Percentiles rank a stretch among this genome's conserved stretches.
Evolutionary conservation across 2,888 invertebrate species (phyloP).

Genomic region (Ectemnius continuus): DNA sequence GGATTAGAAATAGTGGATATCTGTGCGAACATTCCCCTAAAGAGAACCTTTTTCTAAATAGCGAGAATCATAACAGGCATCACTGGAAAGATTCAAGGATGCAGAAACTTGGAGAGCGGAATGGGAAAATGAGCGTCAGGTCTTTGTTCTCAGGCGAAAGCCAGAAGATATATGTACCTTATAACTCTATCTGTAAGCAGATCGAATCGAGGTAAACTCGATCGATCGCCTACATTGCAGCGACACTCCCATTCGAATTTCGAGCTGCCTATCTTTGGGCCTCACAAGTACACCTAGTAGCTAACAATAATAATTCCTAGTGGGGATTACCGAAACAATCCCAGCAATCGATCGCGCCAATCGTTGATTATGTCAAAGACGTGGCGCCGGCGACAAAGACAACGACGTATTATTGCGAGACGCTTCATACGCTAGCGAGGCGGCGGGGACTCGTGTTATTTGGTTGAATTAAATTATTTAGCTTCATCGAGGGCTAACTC

Average conservation of each 20-base stretch:
- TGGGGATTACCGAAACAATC: slow-evolving; percentile 40
- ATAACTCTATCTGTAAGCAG: slow-evolving; percentile 33
- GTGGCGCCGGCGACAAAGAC: slow-evolving; percentile 33
- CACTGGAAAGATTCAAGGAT: too few species aligned
- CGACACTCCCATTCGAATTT: slow-evolving; percentile 29
- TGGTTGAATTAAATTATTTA: slow-evolving; percentile 61
- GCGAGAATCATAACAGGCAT: too few species aligned
- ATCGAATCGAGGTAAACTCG: slow-evolving; percentile 18
- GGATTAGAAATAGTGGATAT: too few species aligned
- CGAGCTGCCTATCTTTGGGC: slow-evolving; percentile 52
- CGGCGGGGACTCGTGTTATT: slow-evolving; percentile 67
- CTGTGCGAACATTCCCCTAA: too few species aligned
- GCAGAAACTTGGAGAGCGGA: too few species aligned
- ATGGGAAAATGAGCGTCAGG: too few species aligned
- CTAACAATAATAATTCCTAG: slow-evolving; percentile 58
- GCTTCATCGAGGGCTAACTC: slow-evolving; percentile 70
- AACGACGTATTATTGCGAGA: slow-evolving; percentile 52
- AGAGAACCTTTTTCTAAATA: too few species aligned
- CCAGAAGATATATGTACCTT: too few species aligned
- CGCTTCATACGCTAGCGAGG: slow-evolving; percentile 71
- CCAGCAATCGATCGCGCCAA: slow-evolving; percentile 30
- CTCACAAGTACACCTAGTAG: slow-evolving; percentile 60
- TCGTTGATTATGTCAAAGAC: slow-evolving; percentile 25
- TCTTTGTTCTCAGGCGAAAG: too few species aligned
- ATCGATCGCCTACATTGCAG: slow-evolving; percentile 4